phyloP scores from a whole-genome alignment of 2,888 invertebrate genomes.

The Rotaria sp. region DNA sequence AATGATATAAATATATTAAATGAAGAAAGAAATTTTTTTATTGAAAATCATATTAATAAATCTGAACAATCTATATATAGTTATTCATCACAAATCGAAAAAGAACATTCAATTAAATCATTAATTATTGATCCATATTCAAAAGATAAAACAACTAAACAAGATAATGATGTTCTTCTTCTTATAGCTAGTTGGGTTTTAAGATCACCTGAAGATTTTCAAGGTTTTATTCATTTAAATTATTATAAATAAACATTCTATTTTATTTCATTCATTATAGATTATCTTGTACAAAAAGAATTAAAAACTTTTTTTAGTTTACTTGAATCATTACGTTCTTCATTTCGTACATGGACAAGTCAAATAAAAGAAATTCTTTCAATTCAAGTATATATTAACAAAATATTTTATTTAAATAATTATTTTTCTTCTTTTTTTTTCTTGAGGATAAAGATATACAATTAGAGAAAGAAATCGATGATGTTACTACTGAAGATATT shows the following conservation, averaged over 20 bases:
- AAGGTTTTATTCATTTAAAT: background rate
- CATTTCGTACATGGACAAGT: constrained; percentile 39
- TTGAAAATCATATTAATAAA: too few species aligned
- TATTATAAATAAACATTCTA: too few species aligned
- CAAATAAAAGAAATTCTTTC: constrained; percentile 33
- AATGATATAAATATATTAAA: too few species aligned
- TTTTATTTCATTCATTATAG: background rate
- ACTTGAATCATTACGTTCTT: constrained; percentile 35
- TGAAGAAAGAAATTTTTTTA: too few species aligned
- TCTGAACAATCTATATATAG: too few species aligned
- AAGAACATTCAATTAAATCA: background rate
- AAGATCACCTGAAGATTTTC: constrained; percentile 40
- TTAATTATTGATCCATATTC: background rate
- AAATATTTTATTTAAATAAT: too few species aligned
- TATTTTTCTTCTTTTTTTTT: too few species aligned
- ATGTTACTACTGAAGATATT: background rate
- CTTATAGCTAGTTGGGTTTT: constrained; percentile 37
- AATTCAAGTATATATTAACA: background rate
- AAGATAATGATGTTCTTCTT: constrained; percentile 32
- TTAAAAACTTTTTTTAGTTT: constrained; percentile 32
- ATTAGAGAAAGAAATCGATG: background rate
- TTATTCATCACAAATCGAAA: background rate
- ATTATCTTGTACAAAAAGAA: constrained; percentile 35
- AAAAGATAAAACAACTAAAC: constrained; percentile 20
- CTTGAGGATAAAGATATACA: background rate